These are phyloP conservation scores for Drosophila virilis DNA, from an alignment of 1,140 invertebrate species.

Conservation along the genomic window DNA sequence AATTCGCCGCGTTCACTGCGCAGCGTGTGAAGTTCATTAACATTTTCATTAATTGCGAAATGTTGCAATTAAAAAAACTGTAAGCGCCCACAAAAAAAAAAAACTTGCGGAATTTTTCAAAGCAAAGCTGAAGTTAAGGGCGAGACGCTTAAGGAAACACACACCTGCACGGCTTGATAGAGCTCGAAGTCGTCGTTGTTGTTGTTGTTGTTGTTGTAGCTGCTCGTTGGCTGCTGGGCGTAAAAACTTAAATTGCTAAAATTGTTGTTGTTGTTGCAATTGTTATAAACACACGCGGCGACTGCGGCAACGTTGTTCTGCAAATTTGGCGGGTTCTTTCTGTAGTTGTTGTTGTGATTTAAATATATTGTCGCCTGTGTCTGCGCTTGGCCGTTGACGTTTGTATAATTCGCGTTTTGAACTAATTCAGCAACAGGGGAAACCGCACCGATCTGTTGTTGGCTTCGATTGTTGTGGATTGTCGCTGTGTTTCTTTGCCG, in stretches of 20 bases:
- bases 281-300: constrained; percentile 68
- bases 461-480: constrained; percentile 47
- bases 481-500: constrained; percentile 44
- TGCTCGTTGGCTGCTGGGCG: constrained; percentile 59
- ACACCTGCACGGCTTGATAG: constrained; percentile 79
- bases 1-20: constrained; percentile 58
- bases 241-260: constrained; percentile 73
- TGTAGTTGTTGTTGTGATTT: constrained; percentile 63
- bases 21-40: constrained; percentile 83
- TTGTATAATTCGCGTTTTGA: constrained; percentile 73
- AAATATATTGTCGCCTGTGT: constrained; percentile 72
- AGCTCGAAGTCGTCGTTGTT: constrained; percentile 54
- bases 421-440: constrained; percentile 61
- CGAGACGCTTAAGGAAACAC: constrained; percentile 25
- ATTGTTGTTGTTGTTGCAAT: constrained; percentile 55
- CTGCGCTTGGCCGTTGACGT: constrained; percentile 58
- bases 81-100: constrained; percentile 26
- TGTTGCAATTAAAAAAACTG: constrained; percentile 69
- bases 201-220: constrained; percentile 19
- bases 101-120: neutral
- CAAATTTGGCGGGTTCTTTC: constrained; percentile 61
- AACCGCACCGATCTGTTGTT: constrained; percentile 38
- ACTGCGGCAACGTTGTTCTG: constrained; percentile 42
- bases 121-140: constrained; percentile 23
- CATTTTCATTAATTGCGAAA: constrained; percentile 83